These are phyloP conservation scores for Cercopithecus hamlyni DNA, from an alignment of 2,797 vertebrate genomes.

Conservation along the genomic window DNA sequence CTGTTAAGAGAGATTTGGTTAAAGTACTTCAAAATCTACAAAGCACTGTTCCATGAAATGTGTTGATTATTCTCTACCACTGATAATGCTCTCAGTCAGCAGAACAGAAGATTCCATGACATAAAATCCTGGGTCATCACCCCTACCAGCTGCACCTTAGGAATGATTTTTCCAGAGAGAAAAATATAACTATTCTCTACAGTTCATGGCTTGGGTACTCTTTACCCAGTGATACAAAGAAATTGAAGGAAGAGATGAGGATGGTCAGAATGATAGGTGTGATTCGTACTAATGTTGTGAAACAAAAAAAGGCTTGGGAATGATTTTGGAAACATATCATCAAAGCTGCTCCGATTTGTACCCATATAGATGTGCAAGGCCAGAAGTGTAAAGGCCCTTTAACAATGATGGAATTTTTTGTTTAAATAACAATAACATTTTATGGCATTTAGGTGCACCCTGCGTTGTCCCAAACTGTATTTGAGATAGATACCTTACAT, in stretches of 20 bases:
- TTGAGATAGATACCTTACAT: background rate
- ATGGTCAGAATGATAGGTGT: background rate
- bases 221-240: background rate
- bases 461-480: background rate
- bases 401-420: background rate
- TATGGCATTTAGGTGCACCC: background rate
- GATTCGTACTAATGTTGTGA: background rate
- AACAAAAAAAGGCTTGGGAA: background rate
- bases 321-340: constrained; percentile 15
- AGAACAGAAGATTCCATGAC: background rate
- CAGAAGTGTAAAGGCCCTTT: background rate
- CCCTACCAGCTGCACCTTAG: background rate
- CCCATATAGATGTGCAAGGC: background rate
- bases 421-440: background rate
- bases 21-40: background rate
- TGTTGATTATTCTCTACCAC: background rate
- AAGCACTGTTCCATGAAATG: background rate
- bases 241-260: background rate
- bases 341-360: background rate
- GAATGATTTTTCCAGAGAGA: background rate
- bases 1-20: background rate
- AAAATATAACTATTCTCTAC: background rate
- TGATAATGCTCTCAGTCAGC: background rate
- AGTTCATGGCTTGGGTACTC: background rate
- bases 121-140: background rate